These are phyloP conservation scores for Hipposideros armiger DNA, from an alignment of 2,113 vertebrate species.

Conservation along the genomic window DNA sequence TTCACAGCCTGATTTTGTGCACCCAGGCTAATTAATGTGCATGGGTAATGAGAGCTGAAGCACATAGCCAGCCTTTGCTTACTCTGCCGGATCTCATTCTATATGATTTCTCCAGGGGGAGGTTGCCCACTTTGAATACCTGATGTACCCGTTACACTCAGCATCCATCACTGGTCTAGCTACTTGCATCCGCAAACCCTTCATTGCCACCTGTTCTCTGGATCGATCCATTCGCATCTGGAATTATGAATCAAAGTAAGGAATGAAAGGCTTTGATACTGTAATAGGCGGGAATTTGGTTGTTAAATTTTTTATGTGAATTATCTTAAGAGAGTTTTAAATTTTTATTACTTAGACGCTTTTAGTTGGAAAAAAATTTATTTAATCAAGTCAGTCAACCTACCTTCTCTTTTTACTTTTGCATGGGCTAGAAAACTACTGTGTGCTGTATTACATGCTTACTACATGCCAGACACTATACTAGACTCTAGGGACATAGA, in stretches of 20 bases:
- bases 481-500: not conserved
- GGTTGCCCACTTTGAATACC: constrained; percentile 90
- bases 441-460: constrained; percentile 41
- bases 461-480: not conserved
- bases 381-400: not conserved
- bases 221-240: constrained; percentile 96
- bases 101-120: constrained; percentile 87
- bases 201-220: constrained; percentile 95
- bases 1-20: not conserved
- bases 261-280: not conserved
- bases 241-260: constrained; percentile 97
- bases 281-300: not conserved
- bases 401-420: not conserved
- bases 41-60: not conserved
- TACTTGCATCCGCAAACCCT: constrained; percentile 93
- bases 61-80: not conserved
- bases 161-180: constrained; percentile 93
- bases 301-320: constrained; percentile 33
- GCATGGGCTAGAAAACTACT: constrained; percentile 7
- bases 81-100: constrained; percentile 27
- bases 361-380: constrained; percentile 20
- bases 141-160: constrained; percentile 93
- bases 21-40: not conserved
- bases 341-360: constrained; percentile 51
- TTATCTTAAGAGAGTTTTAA: constrained; percentile 44